A percentile compares a stretch with the other conserved stretches of the same genome.
Conservation (phyloP, 2,888 invertebrate species). For the Agriopis leucophaearia region DNA sequence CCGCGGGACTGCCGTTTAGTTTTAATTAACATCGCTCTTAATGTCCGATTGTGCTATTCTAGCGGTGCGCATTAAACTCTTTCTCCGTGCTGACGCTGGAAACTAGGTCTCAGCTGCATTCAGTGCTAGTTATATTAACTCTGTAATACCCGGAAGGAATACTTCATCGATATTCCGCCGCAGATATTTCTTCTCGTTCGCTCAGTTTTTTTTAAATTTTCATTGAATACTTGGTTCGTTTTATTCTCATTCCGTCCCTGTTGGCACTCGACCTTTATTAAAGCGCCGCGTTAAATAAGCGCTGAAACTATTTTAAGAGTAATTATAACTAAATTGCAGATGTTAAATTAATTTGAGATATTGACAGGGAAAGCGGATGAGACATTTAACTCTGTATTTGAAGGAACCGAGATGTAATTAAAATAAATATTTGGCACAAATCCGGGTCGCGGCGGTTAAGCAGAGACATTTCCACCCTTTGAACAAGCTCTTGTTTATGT, state of each 20-base stretch:
- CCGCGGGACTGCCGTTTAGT: conserved; percentile 68
- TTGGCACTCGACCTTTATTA: conserved; percentile 22
- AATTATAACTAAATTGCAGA: conserved; percentile 46
- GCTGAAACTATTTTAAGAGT: conserved; percentile 40
- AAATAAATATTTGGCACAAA: conserved; percentile 85
- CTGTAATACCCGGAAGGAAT: conserved; percentile 63
- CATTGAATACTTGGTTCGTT: conserved; percentile 43
- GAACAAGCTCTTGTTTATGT: conserved; percentile 84
- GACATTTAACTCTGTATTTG: conserved; percentile 74
- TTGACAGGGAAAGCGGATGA: conserved; percentile 65
- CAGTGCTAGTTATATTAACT: conserved; percentile 65
- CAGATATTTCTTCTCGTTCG: conserved; percentile 50
- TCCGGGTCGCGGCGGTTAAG: conserved; percentile 82
- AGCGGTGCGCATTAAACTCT: conserved; percentile 58
- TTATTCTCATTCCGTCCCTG: conserved; percentile 36
- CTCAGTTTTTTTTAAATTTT: conserved; percentile 50
- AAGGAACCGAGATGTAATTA: conserved; percentile 81
- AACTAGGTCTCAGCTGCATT: conserved; percentile 67
- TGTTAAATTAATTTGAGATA: conserved; percentile 64
- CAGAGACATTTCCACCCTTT: conserved; percentile 83
- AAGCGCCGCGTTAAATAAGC: conserved; percentile 32
- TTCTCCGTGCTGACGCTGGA: conserved; percentile 54
- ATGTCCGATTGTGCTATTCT: conserved; percentile 64
- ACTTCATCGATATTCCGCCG: conserved; percentile 58
- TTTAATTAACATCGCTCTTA: conserved; percentile 78